Evolutionary conservation across 2,797 vertebrate species (phyloP).

Genomic region (Anas georgica): DNA sequence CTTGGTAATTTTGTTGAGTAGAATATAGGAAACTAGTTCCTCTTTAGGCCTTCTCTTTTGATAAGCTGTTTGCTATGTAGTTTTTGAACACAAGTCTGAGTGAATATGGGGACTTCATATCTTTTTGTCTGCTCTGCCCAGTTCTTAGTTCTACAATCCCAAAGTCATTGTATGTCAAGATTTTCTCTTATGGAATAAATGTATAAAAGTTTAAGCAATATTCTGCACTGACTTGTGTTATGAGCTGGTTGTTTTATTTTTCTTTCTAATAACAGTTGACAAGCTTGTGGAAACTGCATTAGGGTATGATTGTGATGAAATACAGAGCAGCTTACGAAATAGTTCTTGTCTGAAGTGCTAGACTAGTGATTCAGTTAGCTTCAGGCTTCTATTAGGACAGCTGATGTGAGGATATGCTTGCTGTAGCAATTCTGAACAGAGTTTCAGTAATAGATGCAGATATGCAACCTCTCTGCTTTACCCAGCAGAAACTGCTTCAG

Average conservation of each 20-base stretch:
- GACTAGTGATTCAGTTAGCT: background rate
- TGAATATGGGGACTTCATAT: background rate
- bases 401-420: background rate
- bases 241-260: background rate
- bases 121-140: background rate
- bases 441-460: background rate
- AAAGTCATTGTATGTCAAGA: background rate
- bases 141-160: background rate
- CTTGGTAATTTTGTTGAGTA: background rate
- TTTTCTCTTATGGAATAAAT: background rate
- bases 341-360: background rate
- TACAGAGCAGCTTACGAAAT: background rate
- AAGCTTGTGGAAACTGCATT: background rate
- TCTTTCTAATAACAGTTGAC: background rate
- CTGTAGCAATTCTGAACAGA: background rate
- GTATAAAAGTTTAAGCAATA: background rate
- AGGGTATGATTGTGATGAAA: background rate
- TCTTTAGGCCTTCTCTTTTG: background rate
- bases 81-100: background rate
- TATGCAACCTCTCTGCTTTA: background rate
- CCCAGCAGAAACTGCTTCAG: background rate
- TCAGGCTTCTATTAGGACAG: background rate
- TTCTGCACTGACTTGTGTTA: background rate
- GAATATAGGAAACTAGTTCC: background rate
- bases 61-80: background rate